Base-by-base conservation (phyloP, 2,888 invertebrate species). In the Spicauda simplicius region DNA sequence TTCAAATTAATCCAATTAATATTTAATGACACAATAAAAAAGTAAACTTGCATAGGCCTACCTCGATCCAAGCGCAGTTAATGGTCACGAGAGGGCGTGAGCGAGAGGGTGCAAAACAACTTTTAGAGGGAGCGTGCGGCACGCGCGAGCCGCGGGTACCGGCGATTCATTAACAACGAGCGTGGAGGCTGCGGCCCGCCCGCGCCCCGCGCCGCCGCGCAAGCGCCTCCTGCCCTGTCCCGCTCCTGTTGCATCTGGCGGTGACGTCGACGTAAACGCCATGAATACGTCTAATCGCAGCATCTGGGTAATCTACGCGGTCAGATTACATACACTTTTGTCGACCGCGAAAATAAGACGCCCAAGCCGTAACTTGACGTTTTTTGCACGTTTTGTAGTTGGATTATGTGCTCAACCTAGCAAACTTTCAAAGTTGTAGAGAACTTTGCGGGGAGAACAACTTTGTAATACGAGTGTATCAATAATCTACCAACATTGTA, bases 241-340 rank as follows among this genome's bases (percentile, higher is more conserved):
- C 83, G 80, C 88, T 86, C 92, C 91, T 92, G 92, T 93, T 93
- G 92, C 91, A 90, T 92, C 90, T 88, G 87, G 88, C 89, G 84
- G 81, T 83, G 80, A 89, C 82, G 86, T 88, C 90, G 87, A 87
- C 86, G 84, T 85, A 85, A 89, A 87, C 85, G 88, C 85, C 82
- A 90, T 90, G 91, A 91, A 91, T 90, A 90, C 88, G 87, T 80
- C 86, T 88, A 88, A 90, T 88, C 82, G 79, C 81, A 86, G 62
- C 53, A 88, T 87, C 85, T 85, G 80, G 81, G 54, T 60, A 66
- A 84, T 89, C 85, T 85, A 83, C 85, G 83, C 84, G 73, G 75
- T 83, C 79, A 85, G 85, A 87, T 85, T 84, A 66, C 54, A 54
- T 53, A 59, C 66, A 84, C 81, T 84, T 84, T 81, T 78, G 80